phyloP scores from a whole-genome alignment of 2,888 invertebrate genomes.

The Drosophila nigricruria region DNA sequence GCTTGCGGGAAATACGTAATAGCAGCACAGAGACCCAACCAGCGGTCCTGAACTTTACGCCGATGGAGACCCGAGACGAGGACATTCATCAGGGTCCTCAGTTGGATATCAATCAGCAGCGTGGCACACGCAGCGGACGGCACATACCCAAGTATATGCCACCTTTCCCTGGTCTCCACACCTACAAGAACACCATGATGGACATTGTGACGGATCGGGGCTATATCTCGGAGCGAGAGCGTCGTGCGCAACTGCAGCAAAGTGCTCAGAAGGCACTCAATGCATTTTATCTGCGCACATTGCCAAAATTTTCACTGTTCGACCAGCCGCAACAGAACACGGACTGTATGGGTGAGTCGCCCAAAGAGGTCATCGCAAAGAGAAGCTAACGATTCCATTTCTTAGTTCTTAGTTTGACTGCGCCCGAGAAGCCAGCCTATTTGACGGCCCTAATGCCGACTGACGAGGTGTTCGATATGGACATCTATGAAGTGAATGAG shows the following conservation, averaged over 20 bases:
- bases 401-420: slow-evolving; percentile 3
- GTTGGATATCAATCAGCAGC: slow-evolving; percentile 8
- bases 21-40: neutral
- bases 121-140: neutral
- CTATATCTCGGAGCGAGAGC: slow-evolving; percentile 19
- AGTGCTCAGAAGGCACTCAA: slow-evolving; percentile 28
- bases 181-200: slow-evolving; percentile 35
- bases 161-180: slow-evolving; percentile 47
- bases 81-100: slow-evolving; percentile 11
- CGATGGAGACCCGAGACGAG: slow-evolving; percentile 4
- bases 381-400: neutral
- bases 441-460: slow-evolving; percentile 46
- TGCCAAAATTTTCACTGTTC: slow-evolving; percentile 17
- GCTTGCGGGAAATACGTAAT: slow-evolving; percentile 6
- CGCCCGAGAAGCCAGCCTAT: slow-evolving; percentile 20
- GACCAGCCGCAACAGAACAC: neutral
- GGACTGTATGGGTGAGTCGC: slow-evolving; percentile 10
- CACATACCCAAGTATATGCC: slow-evolving; percentile 54
- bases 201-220: neutral
- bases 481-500: slow-evolving; percentile 29
- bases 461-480: slow-evolving; percentile 19
- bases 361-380: fast-evolving
- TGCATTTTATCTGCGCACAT: slow-evolving; percentile 16
- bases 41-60: fast-evolving
- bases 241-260: slow-evolving; percentile 1